Base-by-base conservation (phyloP, 2,888 invertebrate genomes). In the Xestia xanthographa region DNA sequence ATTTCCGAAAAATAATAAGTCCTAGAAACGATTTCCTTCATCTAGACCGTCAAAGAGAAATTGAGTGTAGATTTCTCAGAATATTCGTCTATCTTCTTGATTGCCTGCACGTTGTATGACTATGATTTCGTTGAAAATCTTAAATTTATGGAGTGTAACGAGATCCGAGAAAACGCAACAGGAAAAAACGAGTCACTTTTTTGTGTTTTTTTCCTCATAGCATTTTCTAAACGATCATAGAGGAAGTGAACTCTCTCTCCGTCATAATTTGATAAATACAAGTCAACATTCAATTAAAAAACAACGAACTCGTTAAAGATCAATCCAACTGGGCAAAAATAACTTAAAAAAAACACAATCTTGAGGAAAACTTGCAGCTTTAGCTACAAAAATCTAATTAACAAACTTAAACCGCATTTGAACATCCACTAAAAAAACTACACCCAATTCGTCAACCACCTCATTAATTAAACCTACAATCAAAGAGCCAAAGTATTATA, bases 401-500 rank as follows among this genome's bases (percentile, higher is more conserved):
- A 66, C 2, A 45, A 50, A 26, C n/a, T 14, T 22, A 20, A 14
- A 2, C 38, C 11, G 8, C 68, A 75, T 56, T 34, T 65, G 50
- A 22, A 71, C 22, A 66, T 38, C 5, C 14, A 48, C 17, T 14
- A n/a, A 65, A 71, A 73, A 11, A 66, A 83, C 50, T 69, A 56
- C 63, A 56, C 8, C 17, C 56, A 72, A 72, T 73, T 69, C 62
- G 58, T 72, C 79, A 83, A 62, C 75, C 1, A 4, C 11, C 66
- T 74, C 77, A 74, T 80, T 83, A 83, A 83, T 84, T 83, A 84
- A 66, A 76, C 72, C 68, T 58, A 84, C 63, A 83, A 83, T 83
- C 84, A 83, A 84, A 83, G 74, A 75, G 9, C 53, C 56, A 58
- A 20, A 63, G 34, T 20, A 38, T 17, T 20, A 12, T 68, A 73